phyloP scores from a whole-genome alignment of 1,140 invertebrate genomes.

The Bombus waltoni region DNA sequence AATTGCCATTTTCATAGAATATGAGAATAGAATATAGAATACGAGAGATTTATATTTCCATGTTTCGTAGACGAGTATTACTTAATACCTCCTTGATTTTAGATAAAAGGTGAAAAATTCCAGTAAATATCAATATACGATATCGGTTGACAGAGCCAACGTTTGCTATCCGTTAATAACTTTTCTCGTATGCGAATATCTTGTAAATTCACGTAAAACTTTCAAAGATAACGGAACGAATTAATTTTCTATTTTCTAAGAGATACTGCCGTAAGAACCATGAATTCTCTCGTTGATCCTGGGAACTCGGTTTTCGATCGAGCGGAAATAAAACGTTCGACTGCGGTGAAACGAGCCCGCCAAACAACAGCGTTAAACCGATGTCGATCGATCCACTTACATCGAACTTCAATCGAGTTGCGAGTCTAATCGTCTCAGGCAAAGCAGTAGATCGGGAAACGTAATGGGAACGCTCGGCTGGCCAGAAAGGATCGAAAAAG shows the following conservation, averaged over 20 bases:
- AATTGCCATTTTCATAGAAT: neutral
- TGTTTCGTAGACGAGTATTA: neutral
- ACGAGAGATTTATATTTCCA: neutral
- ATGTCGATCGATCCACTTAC: constrained; percentile 48
- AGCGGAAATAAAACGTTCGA: constrained; percentile 5
- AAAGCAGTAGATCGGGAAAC: neutral
- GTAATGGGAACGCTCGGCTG: constrained; percentile 38
- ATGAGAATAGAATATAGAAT: too few species aligned
- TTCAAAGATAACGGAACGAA: neutral
- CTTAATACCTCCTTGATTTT: neutral
- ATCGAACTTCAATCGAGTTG: constrained; percentile 53
- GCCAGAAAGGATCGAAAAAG: constrained; percentile 44
- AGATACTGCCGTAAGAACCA: neutral
- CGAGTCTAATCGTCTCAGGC: constrained; percentile 26
- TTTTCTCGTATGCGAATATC: too few species aligned
- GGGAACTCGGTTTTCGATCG: neutral
- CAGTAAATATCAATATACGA: too few species aligned
- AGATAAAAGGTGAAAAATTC: too few species aligned
- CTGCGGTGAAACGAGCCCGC: neutral
- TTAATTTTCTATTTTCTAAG: neutral
- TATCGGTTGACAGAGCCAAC: too few species aligned
- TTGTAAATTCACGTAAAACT: too few species aligned
- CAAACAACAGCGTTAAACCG: constrained; percentile 2
- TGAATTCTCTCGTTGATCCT: neutral
- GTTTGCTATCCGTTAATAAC: too few species aligned